phyloP scores from a whole-genome alignment of 2,113 vertebrate genomes.

The Ovibos moschatus region DNA sequence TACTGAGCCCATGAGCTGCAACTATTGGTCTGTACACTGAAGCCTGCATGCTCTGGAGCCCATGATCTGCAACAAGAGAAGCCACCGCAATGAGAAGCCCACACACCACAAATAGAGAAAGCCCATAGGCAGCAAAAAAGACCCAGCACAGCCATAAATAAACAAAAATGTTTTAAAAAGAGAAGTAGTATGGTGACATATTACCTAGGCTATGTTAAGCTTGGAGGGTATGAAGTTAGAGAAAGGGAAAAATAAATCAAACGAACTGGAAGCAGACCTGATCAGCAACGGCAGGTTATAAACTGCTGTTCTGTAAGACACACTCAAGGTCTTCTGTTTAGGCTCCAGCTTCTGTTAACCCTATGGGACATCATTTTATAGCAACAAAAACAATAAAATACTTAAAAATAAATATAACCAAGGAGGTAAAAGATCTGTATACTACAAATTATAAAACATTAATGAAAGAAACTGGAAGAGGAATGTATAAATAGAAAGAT shows the following conservation, averaged over 20 bases:
- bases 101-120: neutral
- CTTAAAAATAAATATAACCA: neutral
- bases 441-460: neutral
- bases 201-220: neutral
- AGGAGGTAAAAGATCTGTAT: neutral
- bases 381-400: neutral
- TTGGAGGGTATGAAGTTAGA: neutral
- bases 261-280: neutral
- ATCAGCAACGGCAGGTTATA: neutral
- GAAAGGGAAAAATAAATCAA: neutral
- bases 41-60: neutral
- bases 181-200: neutral
- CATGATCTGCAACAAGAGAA: neutral
- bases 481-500: neutral
- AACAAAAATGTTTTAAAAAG: neutral
- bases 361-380: neutral
- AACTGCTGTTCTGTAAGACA: neutral
- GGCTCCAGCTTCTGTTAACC: neutral
- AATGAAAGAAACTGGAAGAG: neutral
- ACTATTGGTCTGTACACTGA: neutral
- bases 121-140: neutral
- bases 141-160: neutral
- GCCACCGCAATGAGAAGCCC: neutral
- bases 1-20: neutral
- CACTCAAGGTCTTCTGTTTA: neutral